A percentile compares a stretch with the other conserved stretches of the same genome.
Conservation (phyloP, 2,888 invertebrate genomes). For the Agrotis ipsilon region DNA sequence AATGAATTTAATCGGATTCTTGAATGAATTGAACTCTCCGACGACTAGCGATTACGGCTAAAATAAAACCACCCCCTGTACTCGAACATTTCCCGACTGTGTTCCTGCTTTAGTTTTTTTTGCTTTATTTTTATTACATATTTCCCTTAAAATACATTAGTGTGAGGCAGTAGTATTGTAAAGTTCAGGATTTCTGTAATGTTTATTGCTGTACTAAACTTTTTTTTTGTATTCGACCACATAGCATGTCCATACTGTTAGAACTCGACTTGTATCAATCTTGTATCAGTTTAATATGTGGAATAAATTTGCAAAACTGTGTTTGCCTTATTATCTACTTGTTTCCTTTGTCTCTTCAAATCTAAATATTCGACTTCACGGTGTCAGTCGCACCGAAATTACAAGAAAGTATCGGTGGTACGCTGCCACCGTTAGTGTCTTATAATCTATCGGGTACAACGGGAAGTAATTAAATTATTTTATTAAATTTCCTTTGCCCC, state of each 20-base stretch:
- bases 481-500: too few species aligned
- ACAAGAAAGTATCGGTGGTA: too few species aligned
- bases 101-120: conserved; percentile 91
- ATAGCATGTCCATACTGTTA: conserved; percentile 90
- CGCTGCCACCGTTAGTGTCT: too few species aligned
- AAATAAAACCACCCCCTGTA: conserved; percentile 86
- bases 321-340: conserved; percentile 89
- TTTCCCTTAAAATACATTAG: conserved; percentile 89
- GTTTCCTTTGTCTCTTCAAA: conserved; percentile 73
- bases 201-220: conserved; percentile 88
- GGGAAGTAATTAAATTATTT: too few species aligned
- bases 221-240: conserved; percentile 88
- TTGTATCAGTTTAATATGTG: conserved; percentile 90
- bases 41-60: conserved; percentile 87
- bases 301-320: conserved; percentile 92
- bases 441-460: too few species aligned
- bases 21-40: conserved; percentile 81
- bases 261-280: conserved; percentile 90
- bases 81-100: conserved; percentile 90
- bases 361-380: not conserved
- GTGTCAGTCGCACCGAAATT: not conserved
- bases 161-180: conserved; percentile 90
- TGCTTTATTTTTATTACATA: conserved; percentile 90
- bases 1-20: conserved; percentile 82
- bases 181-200: conserved; percentile 89